Percentiles rank a stretch among this genome's conserved stretches.
These are phyloP conservation scores for Belgica antarctica DNA, from an alignment of 2,888 invertebrate genomes.

Conservation along the genomic window DNA sequence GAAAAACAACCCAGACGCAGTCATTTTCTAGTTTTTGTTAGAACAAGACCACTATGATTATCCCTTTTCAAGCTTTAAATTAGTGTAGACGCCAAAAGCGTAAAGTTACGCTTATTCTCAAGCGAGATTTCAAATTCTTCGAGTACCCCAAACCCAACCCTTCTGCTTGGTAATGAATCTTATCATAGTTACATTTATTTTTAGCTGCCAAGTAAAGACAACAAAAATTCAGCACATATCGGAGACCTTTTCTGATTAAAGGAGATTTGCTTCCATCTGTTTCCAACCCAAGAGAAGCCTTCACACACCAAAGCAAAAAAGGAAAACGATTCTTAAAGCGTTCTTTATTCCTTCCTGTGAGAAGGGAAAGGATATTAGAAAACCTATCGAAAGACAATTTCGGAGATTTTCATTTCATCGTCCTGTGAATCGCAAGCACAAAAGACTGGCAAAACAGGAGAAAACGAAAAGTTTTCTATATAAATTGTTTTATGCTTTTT, in stretches of 20 bases:
- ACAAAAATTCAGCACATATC: too few species aligned
- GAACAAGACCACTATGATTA: too few species aligned
- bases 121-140: too few species aligned
- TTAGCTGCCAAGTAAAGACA: too few species aligned
- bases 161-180: too few species aligned
- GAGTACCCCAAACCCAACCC: too few species aligned
- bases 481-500: conserved; percentile 25
- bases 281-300: background rate
- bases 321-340: background rate
- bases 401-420: conserved; percentile 2
- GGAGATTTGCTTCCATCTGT: conserved; percentile 5
- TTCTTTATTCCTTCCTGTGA: background rate
- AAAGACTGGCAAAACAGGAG: conserved; percentile 14
- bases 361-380: background rate
- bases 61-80: too few species aligned
- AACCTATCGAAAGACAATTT: background rate
- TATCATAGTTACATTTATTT: too few species aligned
- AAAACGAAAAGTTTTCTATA: conserved; percentile 16
- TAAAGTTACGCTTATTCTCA: too few species aligned
- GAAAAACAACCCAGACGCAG: too few species aligned
- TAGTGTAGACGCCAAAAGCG: too few species aligned
- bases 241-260: conserved; percentile 2
- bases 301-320: background rate
- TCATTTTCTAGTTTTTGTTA: too few species aligned
- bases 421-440: conserved; percentile 5